Evolutionary conservation across 2,888 invertebrate genomes (phyloP), one percentile per base, ranked within the genome.

Genomic region (Baronia brevicornis): DNA sequence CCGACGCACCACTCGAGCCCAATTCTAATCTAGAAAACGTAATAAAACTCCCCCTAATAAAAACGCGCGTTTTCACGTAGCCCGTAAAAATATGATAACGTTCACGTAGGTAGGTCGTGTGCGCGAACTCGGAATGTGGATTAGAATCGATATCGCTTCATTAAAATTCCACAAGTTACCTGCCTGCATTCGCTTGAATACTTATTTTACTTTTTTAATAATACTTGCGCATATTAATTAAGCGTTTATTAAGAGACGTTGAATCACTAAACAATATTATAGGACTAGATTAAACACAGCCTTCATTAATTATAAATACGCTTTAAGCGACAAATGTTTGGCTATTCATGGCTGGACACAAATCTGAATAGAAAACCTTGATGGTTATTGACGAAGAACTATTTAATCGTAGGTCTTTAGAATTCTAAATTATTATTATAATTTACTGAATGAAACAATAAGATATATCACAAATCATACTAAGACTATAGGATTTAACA

Each of bases 11-110:
- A 32, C n/a, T n/a, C 39, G 36, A 32, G 19, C 41, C 46, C 47
- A 41, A 39, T 57, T 54, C 73, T 82, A 84, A 82, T 82, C 80
- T 80, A 79, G 72, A 64, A 60, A 67, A 60, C 59, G 65, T 70
- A 77, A 80, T 82, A 80, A 82, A 82, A 71, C 58, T 50, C 55
- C 56, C 64, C 62, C 61, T 70, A 72, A 77, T 80, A 79, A 82
- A 80, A 77, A 48, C 60, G 61, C 65, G 61, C 73, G 65, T 78
- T 80, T 80, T 78, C 80, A 79, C 75, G 75, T 75, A 59, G 56
- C 54, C 69, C 73, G 67, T 82, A 80, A 84, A 80, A 82, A 78
- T 79, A 79, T 84, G 82, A 80, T 84, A 80, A 84, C 78, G 66
- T 66, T 66, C 75, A 77, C 77, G 78, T 72, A 69, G 54, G 51